A percentile compares a stretch with the other conserved stretches of the same genome.
These are phyloP conservation scores for Dascillus cervinus DNA, from an alignment of 2,888 invertebrate genomes.

Conservation along the genomic window DNA sequence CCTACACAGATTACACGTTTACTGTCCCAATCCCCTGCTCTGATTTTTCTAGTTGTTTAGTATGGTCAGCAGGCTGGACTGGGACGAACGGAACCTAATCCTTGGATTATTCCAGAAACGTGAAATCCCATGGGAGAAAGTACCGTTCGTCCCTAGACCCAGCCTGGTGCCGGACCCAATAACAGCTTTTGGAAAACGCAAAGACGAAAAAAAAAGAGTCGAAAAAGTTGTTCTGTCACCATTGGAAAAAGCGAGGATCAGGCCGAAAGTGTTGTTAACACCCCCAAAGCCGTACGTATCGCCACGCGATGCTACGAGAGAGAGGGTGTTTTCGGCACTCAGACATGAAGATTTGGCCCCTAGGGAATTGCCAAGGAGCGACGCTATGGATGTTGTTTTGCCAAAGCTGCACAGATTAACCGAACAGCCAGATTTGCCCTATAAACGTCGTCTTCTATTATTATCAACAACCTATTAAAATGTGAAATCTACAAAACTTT, in stretches of 20 bases:
- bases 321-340: constrained; percentile 53
- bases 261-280: constrained; percentile 49
- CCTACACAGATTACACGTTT: no score
- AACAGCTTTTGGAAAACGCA: constrained; percentile 71
- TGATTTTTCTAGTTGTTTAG: constrained; percentile 8
- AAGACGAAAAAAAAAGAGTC: constrained; percentile 25
- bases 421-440: constrained; percentile 41
- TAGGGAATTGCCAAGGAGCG: constrained; percentile 29
- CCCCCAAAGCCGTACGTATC: constrained; percentile 63
- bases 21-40: constrained; percentile 29
- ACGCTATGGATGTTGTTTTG: constrained; percentile 57
- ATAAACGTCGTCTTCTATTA: constrained; percentile 45
- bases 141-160: constrained; percentile 79
- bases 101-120: constrained; percentile 58
- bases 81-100: constrained; percentile 34
- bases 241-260: constrained; percentile 55
- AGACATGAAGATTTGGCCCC: constrained; percentile 49
- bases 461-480: constrained; percentile 31
- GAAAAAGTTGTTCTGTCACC: constrained; percentile 46
- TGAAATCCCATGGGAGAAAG: constrained; percentile 81
- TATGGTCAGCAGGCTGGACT: constrained; percentile 16
- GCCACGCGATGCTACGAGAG: constrained; percentile 57
- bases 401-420: constrained; percentile 53
- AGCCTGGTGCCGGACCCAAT: constrained; percentile 77
- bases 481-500: background rate